These are phyloP conservation scores for Tinamus major DNA, from an alignment of 2,797 vertebrate species.

Conservation along the genomic window DNA sequence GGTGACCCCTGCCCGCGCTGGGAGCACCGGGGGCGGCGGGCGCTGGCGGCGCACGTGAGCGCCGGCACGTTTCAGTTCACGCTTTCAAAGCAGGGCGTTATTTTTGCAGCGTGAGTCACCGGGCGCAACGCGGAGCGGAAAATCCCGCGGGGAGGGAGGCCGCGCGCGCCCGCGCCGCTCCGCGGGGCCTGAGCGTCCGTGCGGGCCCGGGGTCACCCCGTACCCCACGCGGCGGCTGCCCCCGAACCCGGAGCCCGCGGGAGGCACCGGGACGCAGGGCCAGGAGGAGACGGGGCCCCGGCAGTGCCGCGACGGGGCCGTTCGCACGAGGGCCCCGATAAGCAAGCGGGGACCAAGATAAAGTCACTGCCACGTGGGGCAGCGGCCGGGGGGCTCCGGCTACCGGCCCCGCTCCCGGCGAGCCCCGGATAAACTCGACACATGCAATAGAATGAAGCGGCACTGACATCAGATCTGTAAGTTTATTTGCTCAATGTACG, in stretches of 20 bases:
- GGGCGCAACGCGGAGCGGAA: background rate
- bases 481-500: conserved; percentile 96
- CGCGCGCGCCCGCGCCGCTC: no score
- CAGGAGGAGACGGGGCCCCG: no score
- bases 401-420: background rate
- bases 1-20: no score
- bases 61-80: background rate
- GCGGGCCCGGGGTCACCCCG: no score
- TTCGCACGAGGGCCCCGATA: background rate
- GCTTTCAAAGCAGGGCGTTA: background rate
- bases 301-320: no score
- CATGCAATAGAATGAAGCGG: conserved; percentile 72
- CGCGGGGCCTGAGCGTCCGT: no score
- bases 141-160: background rate
- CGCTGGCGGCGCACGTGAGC: background rate
- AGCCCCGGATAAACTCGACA: conserved; percentile 3
- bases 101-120: conserved; percentile 60
- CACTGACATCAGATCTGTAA: conserved; percentile 89
- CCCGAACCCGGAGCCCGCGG: no score
- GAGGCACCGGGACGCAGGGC: no score
- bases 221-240: fast-evolving
- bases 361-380: no score
- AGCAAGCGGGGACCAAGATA: background rate
- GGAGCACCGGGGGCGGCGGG: no score
- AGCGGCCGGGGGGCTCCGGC: no score